Base-by-base conservation (phyloP, 2,888 invertebrate species). In the Drosophila tripunctata region DNA sequence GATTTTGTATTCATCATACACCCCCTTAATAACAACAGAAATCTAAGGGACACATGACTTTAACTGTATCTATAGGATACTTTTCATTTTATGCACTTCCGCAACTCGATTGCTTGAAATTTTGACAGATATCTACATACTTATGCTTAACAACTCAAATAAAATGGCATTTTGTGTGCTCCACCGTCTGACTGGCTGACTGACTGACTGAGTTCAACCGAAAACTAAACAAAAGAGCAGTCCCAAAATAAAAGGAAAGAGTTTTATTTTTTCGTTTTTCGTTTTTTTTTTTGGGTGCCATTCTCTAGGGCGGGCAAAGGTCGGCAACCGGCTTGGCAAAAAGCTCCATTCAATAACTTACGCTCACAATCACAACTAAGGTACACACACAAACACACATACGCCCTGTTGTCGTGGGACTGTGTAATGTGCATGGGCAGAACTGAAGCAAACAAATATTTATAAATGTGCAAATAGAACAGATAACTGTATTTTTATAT, bases 401-500 rank as follows among this genome's bases (percentile, higher is more conserved):
- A 30, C 21, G 31, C 17, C 27, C 45, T 55, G 55, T 44, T 54
- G 55, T 24, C 38, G 43, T 48, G 52, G 30, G 38, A 54, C 65
- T 57, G 78, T 71, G 78, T 74, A 84, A 84, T 81, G 78, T 78
- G 71, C 85, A 79, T 70, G 78, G 64, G 74, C 57, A 70, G 71
- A 77, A 67, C 80, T 68, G 81, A 77, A 72, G 72, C 87, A 87
- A 87, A 73, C 85, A 83, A 83, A 83, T 87, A 81, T 85, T 83
- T 87, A 87, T 87, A 83, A 83, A 83, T 84, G 83, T 79, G 82
- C 85, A 85, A 81, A 87, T 85, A 85, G 88, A 79, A 82, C 82
- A 84, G 88, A 84, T 84, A 87, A 87, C 85, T 80, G 87, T 87
- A 78, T 82, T 82, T 85, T 83, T 83, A 86, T 83, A 80, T 86